Base-by-base conservation (phyloP, 2,797 vertebrate species). In the Crenuchus spilurus region DNA sequence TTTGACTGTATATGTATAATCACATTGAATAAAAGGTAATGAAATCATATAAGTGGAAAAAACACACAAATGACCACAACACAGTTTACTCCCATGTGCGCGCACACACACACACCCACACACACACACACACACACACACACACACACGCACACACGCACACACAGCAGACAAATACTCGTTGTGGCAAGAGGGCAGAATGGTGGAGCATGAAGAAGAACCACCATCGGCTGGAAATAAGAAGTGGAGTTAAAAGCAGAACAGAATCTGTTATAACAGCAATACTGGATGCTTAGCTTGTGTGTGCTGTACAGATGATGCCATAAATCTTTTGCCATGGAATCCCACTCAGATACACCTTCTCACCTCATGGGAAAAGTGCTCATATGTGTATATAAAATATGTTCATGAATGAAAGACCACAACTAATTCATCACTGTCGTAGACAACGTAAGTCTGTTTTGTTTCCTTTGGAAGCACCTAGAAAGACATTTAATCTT, bases 21-120 rank as follows among this genome's bases (percentile, higher is more conserved):
- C 57, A 73, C 48, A 55, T 70, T 61, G 20, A 31, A 31, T 67
- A 18, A 72, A 66, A 66, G 39, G 49, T 44, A 70, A 74, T 77
- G 48, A 62, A 72, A 37, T 24, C 31, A 64, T 65, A 74, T 46
- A 70, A 65, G 65, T 62, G 49, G 24, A 69, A 68, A 57, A 69
- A 58, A 69, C 61, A 41, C 70, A 30, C 49, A 69, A 69, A 73
- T 69, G 57, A 63, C 37, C 64, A 57, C 9, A 24, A 42, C 62
- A 31, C 42, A 63, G 42, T 18, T 48, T 16, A 60, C n/a, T 46
- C 57, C 51, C 35, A 37, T 37, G 10, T 37, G 35, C 35, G 10
- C 35, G 4, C 4, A 37, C 10, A 37, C n/a, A 37, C 4, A 10
- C 35, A 37, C 4, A 37, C 35, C 4, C 35, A 37, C 35, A 37